These are phyloP conservation scores for Aviceda subcristata DNA, from an alignment of 2,113 vertebrate species.

Conservation along the genomic window DNA sequence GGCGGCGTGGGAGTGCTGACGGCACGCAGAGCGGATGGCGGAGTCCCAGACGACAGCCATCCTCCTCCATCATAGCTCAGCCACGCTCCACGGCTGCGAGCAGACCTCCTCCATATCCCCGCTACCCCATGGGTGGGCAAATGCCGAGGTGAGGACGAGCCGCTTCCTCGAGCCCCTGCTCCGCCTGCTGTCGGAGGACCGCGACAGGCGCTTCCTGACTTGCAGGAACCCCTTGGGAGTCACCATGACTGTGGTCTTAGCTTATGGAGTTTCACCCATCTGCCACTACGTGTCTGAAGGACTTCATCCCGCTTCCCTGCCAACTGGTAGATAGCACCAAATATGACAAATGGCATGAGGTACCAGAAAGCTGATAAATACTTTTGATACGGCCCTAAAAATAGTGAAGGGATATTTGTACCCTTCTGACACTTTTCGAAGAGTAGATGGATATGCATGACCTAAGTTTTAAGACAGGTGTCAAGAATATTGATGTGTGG, in stretches of 20 bases:
- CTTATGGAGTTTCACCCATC: neutral
- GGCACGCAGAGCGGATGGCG: accelerated
- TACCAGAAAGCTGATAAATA: slow-evolving; percentile 72
- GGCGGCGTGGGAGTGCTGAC: neutral
- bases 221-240: neutral
- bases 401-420: slow-evolving; percentile 69
- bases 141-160: accelerated
- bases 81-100: neutral
- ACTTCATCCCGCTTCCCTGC: neutral
- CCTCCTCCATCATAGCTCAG: neutral
- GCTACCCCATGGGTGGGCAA: neutral
- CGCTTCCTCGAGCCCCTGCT: accelerated
- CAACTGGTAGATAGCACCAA: neutral
- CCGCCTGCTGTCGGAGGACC: neutral
- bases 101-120: neutral
- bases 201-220: accelerated
- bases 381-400: slow-evolving; percentile 74
- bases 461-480: slow-evolving; percentile 65
- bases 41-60: neutral
- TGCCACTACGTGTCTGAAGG: neutral
- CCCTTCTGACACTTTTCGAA: slow-evolving; percentile 64
- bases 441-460: slow-evolving; percentile 74
- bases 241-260: neutral
- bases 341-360: slow-evolving; percentile 67
- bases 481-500: slow-evolving; percentile 64